Conservation (phyloP, 2,797 vertebrate species). For the Rhodeus uyekii region DNA sequence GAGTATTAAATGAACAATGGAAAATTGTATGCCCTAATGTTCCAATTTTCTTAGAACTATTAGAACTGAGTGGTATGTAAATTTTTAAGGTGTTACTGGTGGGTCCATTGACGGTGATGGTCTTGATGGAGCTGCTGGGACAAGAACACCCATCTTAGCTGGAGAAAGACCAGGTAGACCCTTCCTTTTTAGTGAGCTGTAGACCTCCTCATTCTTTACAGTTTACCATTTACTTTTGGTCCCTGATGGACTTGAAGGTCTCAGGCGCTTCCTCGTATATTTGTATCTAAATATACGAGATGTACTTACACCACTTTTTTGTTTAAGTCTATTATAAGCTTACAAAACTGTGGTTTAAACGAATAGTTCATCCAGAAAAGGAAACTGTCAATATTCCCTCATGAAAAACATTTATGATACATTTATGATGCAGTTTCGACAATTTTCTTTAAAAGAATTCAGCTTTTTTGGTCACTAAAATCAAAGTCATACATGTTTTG, state of each 20-base stretch:
- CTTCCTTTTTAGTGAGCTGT: not conserved
- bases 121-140: constrained; percentile 63
- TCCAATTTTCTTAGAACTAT: not conserved
- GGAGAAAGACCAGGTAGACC: constrained; percentile 71
- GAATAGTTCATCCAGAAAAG: not conserved
- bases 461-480: not conserved
- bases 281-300: not conserved
- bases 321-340: not conserved
- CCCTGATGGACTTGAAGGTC: not conserved
- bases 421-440: not conserved
- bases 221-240: not conserved
- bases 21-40: not conserved
- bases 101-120: constrained; percentile 60
- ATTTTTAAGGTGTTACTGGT: constrained; percentile 64
- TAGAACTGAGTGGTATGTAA: not conserved
- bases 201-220: not conserved
- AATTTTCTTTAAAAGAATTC: not conserved
- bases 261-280: not conserved
- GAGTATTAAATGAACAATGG: constrained; percentile 13
- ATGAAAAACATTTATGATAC: not conserved
- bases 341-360: not conserved
- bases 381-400: not conserved
- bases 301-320: not conserved
- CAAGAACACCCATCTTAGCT: constrained; percentile 74
- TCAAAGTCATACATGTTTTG: not conserved